phyloP scores from a whole-genome alignment of 2,888 invertebrate species.

The Heliconius erato region DNA sequence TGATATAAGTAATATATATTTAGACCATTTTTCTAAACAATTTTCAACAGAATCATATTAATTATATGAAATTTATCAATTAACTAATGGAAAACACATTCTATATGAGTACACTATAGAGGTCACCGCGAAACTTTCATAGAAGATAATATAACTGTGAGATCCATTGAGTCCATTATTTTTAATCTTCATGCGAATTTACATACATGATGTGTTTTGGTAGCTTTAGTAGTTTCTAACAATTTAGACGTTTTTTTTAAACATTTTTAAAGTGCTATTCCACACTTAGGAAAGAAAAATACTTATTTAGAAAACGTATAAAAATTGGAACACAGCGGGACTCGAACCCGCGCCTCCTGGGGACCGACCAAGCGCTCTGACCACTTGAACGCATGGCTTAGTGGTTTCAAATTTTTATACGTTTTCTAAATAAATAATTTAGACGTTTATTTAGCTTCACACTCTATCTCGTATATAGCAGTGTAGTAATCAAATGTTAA shows the following conservation, averaged over 20 bases:
- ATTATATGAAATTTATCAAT: background rate
- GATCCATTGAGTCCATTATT: conserved; percentile 11
- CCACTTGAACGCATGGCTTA: no score
- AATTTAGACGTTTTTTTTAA: no score
- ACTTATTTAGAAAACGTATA: no score
- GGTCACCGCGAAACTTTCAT: conserved; percentile 24
- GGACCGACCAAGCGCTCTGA: no score
- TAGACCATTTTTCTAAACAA: no score
- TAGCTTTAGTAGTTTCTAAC: background rate
- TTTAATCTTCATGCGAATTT: conserved; percentile 3
- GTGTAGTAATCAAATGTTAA: background rate
- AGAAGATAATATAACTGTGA: conserved; percentile 10
- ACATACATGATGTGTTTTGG: background rate
- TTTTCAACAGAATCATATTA: background rate
- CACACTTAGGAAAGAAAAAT: no score
- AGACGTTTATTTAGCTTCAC: background rate
- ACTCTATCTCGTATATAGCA: background rate
- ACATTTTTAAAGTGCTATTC: no score
- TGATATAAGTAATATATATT: no score
- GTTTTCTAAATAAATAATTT: no score
- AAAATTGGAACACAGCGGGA: no score
- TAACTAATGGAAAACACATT: conserved; percentile 3
- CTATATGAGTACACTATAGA: background rate
- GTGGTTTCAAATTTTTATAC: no score
- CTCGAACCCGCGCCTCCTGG: no score